Evolutionary conservation across 2,797 vertebrate species (phyloP).

Genomic region (Rhinoraja longicauda): DNA sequence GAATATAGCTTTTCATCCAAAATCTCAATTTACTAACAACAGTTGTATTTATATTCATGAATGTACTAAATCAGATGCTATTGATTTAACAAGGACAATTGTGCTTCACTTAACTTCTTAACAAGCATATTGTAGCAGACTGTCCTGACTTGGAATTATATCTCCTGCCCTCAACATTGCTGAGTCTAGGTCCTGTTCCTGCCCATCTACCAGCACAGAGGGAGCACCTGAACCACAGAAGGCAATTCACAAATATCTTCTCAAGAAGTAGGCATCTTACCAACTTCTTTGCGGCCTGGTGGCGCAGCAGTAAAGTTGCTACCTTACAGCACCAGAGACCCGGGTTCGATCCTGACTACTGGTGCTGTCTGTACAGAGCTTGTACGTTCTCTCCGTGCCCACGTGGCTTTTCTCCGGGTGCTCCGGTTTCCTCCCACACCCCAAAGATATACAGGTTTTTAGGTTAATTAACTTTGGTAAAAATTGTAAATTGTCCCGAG

Average conservation of each 20-base stretch:
- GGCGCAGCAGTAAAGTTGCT: too few species aligned
- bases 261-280: neutral
- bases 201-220: neutral
- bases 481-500: too few species aligned
- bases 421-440: too few species aligned
- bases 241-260: neutral
- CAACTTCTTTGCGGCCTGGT: too few species aligned
- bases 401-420: too few species aligned
- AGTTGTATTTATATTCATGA: conserved; percentile 19
- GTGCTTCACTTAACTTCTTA: neutral
- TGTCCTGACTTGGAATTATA: neutral
- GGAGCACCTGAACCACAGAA: neutral
- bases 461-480: too few species aligned
- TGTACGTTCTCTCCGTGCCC: too few species aligned
- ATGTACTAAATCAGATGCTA: conserved; percentile 18
- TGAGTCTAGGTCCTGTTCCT: neutral
- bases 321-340: too few species aligned
- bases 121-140: neutral
- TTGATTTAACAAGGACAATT: neutral
- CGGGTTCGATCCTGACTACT: too few species aligned
- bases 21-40: neutral
- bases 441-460: too few species aligned
- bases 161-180: neutral
- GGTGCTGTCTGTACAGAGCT: too few species aligned
- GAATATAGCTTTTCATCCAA: neutral